A percentile compares a stretch with the other conserved stretches of the same genome.
Evolutionary conservation across 2,113 vertebrate species (phyloP).

Genomic region (Tetrao urogallus): DNA sequence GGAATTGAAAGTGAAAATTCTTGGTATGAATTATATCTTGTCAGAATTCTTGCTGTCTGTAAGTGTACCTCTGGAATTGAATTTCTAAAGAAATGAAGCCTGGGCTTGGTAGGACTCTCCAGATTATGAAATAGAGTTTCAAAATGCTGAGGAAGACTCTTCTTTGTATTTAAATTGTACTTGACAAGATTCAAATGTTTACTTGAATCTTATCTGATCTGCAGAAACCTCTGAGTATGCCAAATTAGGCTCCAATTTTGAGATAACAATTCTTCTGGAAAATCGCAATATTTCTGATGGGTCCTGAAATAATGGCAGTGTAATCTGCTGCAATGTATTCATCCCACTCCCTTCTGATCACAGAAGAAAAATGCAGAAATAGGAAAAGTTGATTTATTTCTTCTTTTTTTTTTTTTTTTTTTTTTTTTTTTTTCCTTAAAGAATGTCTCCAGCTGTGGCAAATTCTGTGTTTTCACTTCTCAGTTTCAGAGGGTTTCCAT

Average conservation of each 20-base stretch:
- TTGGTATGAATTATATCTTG: neutral
- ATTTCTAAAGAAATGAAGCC: neutral
- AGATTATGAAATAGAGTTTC: neutral
- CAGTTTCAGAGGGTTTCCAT: neutral
- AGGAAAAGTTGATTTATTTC: neutral
- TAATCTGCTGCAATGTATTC: conserved; percentile 29
- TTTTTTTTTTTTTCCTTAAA: neutral
- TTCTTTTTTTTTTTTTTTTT: too few species aligned
- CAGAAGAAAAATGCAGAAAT: conserved; percentile 28
- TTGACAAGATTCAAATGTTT: conserved; percentile 25
- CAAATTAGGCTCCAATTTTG: conserved; percentile 39
- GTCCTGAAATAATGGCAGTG: conserved; percentile 24
- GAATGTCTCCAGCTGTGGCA: conserved; percentile 34
- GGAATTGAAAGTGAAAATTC: neutral
- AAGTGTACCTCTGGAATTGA: neutral
- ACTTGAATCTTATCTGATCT: conserved; percentile 22
- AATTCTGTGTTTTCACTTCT: conserved; percentile 16
- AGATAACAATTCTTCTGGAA: conserved; percentile 40
- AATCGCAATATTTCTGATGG: conserved; percentile 42
- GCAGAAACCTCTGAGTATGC: neutral
- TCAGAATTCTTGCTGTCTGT: neutral
- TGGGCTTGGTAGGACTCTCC: neutral
- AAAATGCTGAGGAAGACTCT: neutral
- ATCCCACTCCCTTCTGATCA: conserved; percentile 51
- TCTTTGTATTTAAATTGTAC: neutral